Conservation (phyloP, 2,888 invertebrate genomes). For the Blastobasis lacticolella region DNA sequence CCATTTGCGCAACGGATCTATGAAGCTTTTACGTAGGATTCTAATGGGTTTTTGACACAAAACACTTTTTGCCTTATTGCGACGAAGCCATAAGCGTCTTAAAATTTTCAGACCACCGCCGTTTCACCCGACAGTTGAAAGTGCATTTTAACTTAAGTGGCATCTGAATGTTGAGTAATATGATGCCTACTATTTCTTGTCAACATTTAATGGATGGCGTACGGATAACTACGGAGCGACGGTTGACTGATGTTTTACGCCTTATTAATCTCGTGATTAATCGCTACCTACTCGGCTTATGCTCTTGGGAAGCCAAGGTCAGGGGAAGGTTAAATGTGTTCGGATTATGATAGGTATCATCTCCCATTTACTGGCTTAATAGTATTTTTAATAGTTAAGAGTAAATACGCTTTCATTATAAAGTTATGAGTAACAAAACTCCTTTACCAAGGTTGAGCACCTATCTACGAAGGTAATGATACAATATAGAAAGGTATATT, state of each 20-base stretch:
- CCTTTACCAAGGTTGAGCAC: no score
- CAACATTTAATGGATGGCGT: conserved; percentile 1
- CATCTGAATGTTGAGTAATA: background rate
- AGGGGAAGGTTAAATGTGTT: background rate
- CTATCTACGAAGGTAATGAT: background rate
- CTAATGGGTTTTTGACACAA: background rate
- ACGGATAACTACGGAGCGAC: background rate
- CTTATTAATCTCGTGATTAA: conserved; percentile 4
- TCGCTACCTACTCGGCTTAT: background rate
- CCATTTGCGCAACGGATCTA: conserved; percentile 36
- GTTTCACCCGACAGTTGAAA: background rate
- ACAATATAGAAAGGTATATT: background rate
- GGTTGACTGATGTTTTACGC: conserved; percentile 5
- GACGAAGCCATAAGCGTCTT: no score
- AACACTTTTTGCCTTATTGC: no score
- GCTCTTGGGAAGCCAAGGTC: background rate
- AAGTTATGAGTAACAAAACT: no score
- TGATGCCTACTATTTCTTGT: background rate
- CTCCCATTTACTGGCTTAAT: no score
- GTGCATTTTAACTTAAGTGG: background rate
- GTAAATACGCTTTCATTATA: no score
- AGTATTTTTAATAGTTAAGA: no score
- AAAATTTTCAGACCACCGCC: no score
- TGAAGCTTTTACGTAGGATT: conserved; percentile 22
- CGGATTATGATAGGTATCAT: no score